Evolutionary conservation across 53 echinoderm and acorn worm species (phyloP), one percentile per base, ranked within the genome.

Genomic region (Paelopatides confundens): DNA sequence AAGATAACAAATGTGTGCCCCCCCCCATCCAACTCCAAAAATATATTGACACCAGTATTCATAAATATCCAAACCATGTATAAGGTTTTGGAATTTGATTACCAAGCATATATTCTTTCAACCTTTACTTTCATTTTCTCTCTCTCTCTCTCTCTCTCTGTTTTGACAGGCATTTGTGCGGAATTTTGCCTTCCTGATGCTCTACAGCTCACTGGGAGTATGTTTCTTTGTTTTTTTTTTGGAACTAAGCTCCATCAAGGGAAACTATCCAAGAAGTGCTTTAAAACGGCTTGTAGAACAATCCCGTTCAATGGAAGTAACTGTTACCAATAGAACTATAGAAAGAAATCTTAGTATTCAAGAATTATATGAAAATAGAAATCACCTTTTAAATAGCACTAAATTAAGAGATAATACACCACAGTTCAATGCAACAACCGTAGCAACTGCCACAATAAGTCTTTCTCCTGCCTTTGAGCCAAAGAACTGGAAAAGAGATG

Each of bases 401-500:
- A 15, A 26, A 58, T 5, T 58, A 58, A 21, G 58, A 18, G n/a
- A 31, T 67, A 67, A 30, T 31, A 17, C 30, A 15, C 33, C 13
- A 31, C n/a, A n/a, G n/a, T 43, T 65, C 32, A 83, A 83, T 83
- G 65, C 40, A 1, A 36, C 84, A 63, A 83, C 84, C 13, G 64
- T 28, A 28, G 64, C 36, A 30, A 28, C 48, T 43, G 40, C 84
- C 38, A 83, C 84, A 12, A 40, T 83, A 4, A 83, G 84, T 64
- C 65, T 64, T 83, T 83, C 84, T 64, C 33, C 63, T 83, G 9
- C 34, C 62, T 38, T 87, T 54, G 91, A 91, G 46, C 91, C 91
- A 17, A 91, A 91, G 82, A 91, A 91, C 46, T 91, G 91, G 91
- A 91, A 91, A 28, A 77, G 70, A 17, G 81, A 87, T 49, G 91